These are phyloP conservation scores for Cyprinus carpio DNA, from an alignment of 2,113 vertebrate species.

Conservation along the genomic window DNA sequence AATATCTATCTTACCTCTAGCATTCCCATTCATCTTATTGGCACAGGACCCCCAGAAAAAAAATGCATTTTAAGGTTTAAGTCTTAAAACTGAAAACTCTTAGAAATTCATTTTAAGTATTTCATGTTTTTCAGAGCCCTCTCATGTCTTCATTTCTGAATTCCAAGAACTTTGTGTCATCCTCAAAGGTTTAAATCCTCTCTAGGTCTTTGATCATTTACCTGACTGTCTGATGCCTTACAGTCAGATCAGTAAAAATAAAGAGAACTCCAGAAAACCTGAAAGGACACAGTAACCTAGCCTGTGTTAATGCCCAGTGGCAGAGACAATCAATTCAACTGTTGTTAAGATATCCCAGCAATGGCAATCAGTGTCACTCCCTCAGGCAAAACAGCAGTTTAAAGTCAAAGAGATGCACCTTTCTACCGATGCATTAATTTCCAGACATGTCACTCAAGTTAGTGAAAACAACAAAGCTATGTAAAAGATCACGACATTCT, in stretches of 20 bases:
- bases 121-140: not conserved
- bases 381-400: slow-evolving; percentile 47
- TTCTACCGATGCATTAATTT: slow-evolving; percentile 40
- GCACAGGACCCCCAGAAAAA: no score
- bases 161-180: not conserved
- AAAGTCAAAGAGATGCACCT: slow-evolving; percentile 38
- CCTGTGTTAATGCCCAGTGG: slow-evolving; percentile 42
- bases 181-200: not conserved
- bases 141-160: not conserved
- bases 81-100: no score
- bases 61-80: not conserved
- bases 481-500: not conserved
- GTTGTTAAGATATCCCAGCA: slow-evolving; percentile 36
- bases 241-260: not conserved
- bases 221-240: not conserved
- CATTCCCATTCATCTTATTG: no score
- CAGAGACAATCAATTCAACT: slow-evolving; percentile 40
- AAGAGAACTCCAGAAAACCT: not conserved
- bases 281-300: slow-evolving; percentile 36
- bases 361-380: slow-evolving; percentile 45
- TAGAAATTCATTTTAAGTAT: no score
- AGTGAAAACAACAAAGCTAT: slow-evolving; percentile 40
- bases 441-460: slow-evolving; percentile 53
- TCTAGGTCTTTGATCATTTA: not conserved
- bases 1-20: not conserved